Evolutionary conservation across 2,113 vertebrate species (phyloP), one percentile per base, ranked within the genome.

Genomic region (Xyrauchen texanus): DNA sequence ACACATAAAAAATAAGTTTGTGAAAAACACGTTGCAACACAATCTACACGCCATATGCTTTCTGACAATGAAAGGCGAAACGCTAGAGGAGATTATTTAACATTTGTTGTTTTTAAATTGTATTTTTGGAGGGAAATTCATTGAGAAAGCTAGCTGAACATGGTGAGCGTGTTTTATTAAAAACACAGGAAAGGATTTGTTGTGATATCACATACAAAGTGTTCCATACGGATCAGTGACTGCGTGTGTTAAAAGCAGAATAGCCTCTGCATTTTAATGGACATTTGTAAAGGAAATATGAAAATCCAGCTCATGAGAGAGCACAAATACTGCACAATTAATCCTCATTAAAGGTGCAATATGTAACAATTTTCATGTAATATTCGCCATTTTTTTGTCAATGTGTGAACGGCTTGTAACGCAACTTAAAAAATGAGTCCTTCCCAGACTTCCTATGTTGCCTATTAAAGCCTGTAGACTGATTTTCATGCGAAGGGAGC

Each of bases 141-240:
- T 34, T 34, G 21, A 34, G 21, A 34, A 34, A 34, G 13, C 55
- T 4, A 21, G 55, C 70, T 58, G 70, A 55, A 72, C 55, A 16
- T 4, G 45, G 21, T 15, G 8, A 46, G 71, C 9, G 71, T 62
- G 57, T 74, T 74, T 34, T 74, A 74, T 74, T 62, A 74, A 62
- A 74, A 62, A 16, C 70, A 34, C 55, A 6, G 13, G 12, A 11
- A 13, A 58, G 55, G 55, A 58, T n/a, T 58, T 58, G 55, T 55
- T 11, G 53, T 12, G 53, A n/a, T 7, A 49, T 51, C n/a, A 11
- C 66, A 10, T 6, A 16, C 9, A 2, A 5, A 12, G 66, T 8
- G 0, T 21, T 11, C 34, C 12, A 21, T 15, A 5, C 21, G 53
- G 70, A 15, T 72, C 70, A 60, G 55, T 4, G 55, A 6, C 4